Percentiles rank a stretch among this genome's conserved stretches.
Evolutionary conservation across 1,140 invertebrate species (phyloP).

Genomic region (Cardiocondyla obscurior): DNA sequence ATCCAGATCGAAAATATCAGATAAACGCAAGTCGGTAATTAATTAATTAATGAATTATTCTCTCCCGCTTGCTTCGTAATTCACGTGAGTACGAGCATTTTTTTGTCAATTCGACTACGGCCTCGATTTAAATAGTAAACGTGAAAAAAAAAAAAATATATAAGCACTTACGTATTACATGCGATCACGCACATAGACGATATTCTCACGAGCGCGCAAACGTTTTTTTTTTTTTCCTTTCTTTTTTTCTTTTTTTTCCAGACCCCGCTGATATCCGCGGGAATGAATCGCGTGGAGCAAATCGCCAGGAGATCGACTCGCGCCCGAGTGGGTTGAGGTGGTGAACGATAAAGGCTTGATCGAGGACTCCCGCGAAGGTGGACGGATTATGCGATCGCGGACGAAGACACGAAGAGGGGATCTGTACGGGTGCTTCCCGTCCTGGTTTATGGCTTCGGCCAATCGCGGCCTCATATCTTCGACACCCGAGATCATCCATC

Average conservation of each 20-base stretch:
- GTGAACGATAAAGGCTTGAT: constrained; percentile 64
- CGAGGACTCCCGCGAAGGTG: constrained; percentile 51
- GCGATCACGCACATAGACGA: neutral
- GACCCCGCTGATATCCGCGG: neutral
- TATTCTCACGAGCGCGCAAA: neutral
- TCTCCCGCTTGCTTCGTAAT: neutral
- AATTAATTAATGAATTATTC: neutral
- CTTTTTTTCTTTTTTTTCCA: too few relatives aligned
- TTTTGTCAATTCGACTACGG: neutral
- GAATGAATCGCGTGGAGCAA: constrained; percentile 35
- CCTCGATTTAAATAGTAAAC: neutral
- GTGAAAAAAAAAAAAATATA: neutral
- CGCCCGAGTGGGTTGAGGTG: constrained; percentile 3
- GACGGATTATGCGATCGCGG: constrained; percentile 61
- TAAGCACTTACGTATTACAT: neutral
- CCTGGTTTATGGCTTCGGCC: constrained; percentile 64
- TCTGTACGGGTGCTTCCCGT: constrained; percentile 57
- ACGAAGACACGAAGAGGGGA: constrained; percentile 38
- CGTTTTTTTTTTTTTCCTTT: too few relatives aligned
- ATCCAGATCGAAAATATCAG: constrained; percentile 7
- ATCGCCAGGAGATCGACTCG: constrained; percentile 18
- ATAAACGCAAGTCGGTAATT: neutral
- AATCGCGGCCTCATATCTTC: constrained; percentile 69
- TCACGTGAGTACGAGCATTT: neutral
- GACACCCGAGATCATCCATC: constrained; percentile 65